Evolutionary conservation across 2,113 vertebrate species (phyloP), one percentile per base, ranked within the genome.

Genomic region (Nibea albiflora): DNA sequence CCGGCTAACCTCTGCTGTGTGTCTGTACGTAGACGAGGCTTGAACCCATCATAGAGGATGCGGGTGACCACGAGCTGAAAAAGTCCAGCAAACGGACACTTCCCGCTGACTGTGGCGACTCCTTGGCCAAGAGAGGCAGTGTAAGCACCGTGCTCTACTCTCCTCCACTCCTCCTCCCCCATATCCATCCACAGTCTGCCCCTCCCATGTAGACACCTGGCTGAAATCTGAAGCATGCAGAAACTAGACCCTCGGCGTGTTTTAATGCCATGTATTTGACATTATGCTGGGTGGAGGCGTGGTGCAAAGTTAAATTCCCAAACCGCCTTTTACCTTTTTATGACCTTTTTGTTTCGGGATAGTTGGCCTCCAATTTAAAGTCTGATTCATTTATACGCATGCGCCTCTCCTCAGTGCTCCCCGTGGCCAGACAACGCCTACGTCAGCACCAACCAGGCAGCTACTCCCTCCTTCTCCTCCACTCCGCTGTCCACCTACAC

Each of bases 21-120:
- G 94, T 97, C 94, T 95, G 93, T 96, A 86, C 93, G 94, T 92
- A 99, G 98, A 98, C 97, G 91, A 97, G 97, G 94, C 97, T 99
- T 96, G 98, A 99, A 95, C 98, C 98, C 95, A 97, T 99, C 95
- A 97, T 98, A 94, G 98, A 98, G 95, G 97, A 98, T 92, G 96
- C 96, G 89, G 96, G 97, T 94, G 97, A 99, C 95, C 96, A 98
- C 94, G 98, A 99, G 96, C 97, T 98, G 96, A 99, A 98, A 96
- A 99, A 98, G 96, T 99, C 97, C 94, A 99, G 97, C 96, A 99
- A 99, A 95, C 96, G 98, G 94, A 99, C 98, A 92, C 97, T 99
- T 94, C 97, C 97, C 94, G 97, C 98, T 95, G 98, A 99, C 96
- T 99, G 96, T 95, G 97, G 98, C 92, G 98, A 98, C 97, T 99